phyloP scores from a whole-genome alignment of 2,113 vertebrate genomes.

The Hydrochoerus hydrochaeris region DNA sequence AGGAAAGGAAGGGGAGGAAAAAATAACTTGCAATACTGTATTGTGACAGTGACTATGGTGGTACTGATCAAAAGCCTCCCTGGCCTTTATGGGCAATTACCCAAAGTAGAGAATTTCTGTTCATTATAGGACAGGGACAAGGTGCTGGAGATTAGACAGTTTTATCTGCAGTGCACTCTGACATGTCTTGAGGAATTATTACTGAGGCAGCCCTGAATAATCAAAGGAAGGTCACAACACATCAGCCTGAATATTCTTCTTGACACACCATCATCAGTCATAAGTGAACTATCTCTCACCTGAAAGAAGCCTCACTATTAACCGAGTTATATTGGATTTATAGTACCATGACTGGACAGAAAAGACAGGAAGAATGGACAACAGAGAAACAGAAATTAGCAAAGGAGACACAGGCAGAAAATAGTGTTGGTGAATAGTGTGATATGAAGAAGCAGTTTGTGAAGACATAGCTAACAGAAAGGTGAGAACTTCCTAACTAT shows the following conservation, averaged over 20 bases:
- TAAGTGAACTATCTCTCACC: slow-evolving; percentile 35
- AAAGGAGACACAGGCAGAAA: neutral
- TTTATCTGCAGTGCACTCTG: neutral
- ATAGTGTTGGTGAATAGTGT: neutral
- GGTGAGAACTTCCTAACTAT: neutral
- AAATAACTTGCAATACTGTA: neutral
- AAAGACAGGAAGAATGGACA: neutral
- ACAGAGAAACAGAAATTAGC: slow-evolving; percentile 21
- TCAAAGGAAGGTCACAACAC: slow-evolving; percentile 69
- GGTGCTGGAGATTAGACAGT: neutral
- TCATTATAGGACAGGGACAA: neutral
- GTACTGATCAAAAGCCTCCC: slow-evolving; percentile 25
- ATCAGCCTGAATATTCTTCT: slow-evolving; percentile 51
- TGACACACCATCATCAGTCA: slow-evolving; percentile 52
- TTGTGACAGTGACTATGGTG: neutral
- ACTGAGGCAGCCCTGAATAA: slow-evolving; percentile 14
- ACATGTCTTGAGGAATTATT: slow-evolving; percentile 66
- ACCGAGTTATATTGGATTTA: slow-evolving; percentile 7
- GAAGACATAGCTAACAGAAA: neutral
- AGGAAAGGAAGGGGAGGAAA: neutral
- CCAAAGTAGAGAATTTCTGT: slow-evolving; percentile 53
- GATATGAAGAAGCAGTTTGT: neutral
- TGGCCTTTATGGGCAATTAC: slow-evolving; percentile 48
- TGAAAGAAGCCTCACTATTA: neutral
- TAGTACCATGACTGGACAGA: neutral